A percentile compares a stretch with the other conserved stretches of the same genome.
Evolutionary conservation across 2,888 invertebrate genomes (phyloP).

Genomic region (Chorisops tibialis): DNA sequence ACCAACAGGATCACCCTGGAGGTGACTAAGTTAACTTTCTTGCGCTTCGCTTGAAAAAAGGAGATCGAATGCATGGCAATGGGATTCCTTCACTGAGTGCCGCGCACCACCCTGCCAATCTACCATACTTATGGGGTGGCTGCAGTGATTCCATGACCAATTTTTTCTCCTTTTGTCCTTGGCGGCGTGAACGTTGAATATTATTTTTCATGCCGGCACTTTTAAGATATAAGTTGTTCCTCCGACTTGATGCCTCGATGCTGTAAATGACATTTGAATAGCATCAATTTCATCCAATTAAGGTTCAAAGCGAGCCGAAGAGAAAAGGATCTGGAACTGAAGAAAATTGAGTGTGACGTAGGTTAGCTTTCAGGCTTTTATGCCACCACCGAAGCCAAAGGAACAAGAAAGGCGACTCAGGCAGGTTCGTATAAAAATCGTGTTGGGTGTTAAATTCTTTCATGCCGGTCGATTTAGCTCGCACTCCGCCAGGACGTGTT

Average conservation of each 20-base stretch:
- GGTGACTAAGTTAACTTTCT: no score
- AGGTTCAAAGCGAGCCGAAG: conserved; percentile 25
- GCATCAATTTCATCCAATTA: conserved; percentile 35
- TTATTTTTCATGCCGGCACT: conserved; percentile 9
- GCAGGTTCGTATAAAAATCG: no score
- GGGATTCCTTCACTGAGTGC: no score
- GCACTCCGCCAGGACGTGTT: background rate
- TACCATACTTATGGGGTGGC: no score
- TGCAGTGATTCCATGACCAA: no score
- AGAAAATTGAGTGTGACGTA: background rate
- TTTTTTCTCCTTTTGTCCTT: no score
- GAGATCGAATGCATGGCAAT: no score
- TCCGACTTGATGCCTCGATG: conserved; percentile 14
- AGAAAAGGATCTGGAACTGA: conserved; percentile 2
- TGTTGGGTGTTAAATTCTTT: no score
- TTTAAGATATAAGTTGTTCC: conserved; percentile 23
- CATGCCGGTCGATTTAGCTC: background rate
- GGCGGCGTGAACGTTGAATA: conserved; percentile 2
- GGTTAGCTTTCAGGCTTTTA: conserved; percentile 5
- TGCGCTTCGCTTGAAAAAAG: no score
- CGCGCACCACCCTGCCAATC: no score
- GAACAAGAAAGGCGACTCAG: no score
- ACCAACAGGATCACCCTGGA: no score
- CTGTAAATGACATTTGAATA: conserved; percentile 35
- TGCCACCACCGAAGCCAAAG: background rate